phyloP scores from a whole-genome alignment of 2,113 vertebrate species.

The Anas platyrhynchos region DNA sequence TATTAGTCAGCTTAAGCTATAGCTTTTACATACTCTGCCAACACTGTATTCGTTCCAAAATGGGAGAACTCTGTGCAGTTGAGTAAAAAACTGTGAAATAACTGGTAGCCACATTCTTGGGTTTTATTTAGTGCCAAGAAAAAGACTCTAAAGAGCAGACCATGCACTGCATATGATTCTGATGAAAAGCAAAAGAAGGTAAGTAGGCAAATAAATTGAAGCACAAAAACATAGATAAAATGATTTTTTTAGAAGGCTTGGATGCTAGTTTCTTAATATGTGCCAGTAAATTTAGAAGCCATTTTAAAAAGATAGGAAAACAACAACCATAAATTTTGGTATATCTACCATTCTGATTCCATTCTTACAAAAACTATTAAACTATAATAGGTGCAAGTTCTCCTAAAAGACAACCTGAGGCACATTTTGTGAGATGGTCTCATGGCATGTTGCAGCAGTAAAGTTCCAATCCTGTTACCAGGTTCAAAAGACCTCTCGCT shows the following conservation, averaged over 20 bases:
- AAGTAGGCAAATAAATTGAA: background rate
- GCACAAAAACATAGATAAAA: background rate
- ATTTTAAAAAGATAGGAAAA: background rate
- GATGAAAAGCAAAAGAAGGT: background rate
- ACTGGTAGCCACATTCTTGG: background rate
- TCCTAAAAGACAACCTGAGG: background rate
- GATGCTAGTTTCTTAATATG: background rate
- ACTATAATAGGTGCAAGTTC: background rate
- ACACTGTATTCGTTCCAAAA: background rate
- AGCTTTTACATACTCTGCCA: background rate
- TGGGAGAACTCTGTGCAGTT: background rate
- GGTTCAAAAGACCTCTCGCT: background rate
- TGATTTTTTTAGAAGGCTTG: background rate
- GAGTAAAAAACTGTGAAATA: slow-evolving; percentile 1
- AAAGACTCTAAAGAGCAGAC: background rate
- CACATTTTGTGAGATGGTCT: background rate
- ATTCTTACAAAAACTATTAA: background rate
- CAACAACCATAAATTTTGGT: background rate
- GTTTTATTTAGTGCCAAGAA: background rate
- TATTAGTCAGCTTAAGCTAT: background rate
- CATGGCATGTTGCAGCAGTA: background rate
- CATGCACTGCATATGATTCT: background rate
- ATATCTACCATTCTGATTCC: background rate
- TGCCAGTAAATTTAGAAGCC: background rate
- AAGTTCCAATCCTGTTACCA: background rate